These are phyloP conservation scores for Oreortyx pictus DNA, from an alignment of 2,797 vertebrate species.

Conservation along the genomic window DNA sequence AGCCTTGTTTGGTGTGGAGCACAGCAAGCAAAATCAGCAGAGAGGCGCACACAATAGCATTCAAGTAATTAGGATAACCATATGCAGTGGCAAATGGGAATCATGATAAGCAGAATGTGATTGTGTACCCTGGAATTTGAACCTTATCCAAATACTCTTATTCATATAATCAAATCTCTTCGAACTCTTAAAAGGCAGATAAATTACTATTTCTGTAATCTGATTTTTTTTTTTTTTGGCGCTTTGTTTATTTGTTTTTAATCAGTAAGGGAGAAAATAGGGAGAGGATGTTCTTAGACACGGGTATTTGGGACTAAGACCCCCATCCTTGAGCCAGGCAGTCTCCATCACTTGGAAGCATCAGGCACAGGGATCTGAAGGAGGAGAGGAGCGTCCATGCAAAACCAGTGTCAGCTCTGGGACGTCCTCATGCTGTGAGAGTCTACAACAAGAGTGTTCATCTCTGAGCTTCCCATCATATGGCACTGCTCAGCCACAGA, in stretches of 20 bases:
- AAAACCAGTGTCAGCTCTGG: background rate
- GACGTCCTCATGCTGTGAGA: rapidly evolving
- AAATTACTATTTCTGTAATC: conserved; percentile 36
- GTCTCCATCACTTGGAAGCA: background rate
- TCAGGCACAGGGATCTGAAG: background rate
- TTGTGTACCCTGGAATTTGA: conserved; percentile 66
- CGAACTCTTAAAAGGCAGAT: conserved; percentile 64
- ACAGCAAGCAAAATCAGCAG: background rate
- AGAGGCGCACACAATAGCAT: conserved; percentile 40
- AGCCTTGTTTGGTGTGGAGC: background rate
- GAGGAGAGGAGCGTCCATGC: background rate
- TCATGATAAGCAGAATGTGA: conserved; percentile 57
- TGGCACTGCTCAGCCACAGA: background rate
- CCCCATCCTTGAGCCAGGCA: background rate
- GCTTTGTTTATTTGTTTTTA: conserved; percentile 41
- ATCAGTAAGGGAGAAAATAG: background rate
- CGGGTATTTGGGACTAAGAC: background rate
- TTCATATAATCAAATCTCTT: conserved; percentile 66
- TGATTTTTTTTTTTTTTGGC: background rate
- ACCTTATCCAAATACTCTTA: conserved; percentile 52
- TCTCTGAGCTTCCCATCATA: background rate
- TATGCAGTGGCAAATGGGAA: conserved; percentile 68
- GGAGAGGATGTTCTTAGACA: background rate
- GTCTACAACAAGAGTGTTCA: background rate
- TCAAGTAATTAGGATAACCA: conserved; percentile 47